These are phyloP conservation scores for Mormyrus iriodes DNA, from an alignment of 2,113 vertebrate genomes.

Conservation along the genomic window DNA sequence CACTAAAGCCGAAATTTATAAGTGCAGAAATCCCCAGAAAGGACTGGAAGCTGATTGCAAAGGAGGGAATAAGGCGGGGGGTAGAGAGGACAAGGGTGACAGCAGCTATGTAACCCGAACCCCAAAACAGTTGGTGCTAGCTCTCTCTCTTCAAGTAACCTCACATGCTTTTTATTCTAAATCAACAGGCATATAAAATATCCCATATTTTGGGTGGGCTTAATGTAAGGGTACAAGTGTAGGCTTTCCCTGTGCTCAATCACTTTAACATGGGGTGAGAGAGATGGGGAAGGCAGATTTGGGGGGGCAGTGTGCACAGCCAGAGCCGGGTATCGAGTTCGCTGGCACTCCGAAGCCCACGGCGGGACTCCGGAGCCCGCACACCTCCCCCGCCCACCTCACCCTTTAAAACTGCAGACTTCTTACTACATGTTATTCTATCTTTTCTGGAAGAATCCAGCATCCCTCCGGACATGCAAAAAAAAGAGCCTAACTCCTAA, in stretches of 20 bases:
- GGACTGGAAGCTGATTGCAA: background rate
- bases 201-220: constrained; percentile 34
- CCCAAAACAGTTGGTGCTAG: constrained; percentile 41
- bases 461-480: background rate
- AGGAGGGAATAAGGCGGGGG: background rate
- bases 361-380: background rate
- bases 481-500: background rate
- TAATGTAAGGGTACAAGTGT: constrained; percentile 22
- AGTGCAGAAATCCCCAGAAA: constrained; percentile 29
- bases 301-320: background rate
- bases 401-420: background rate
- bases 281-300: background rate
- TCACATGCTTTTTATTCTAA: constrained; percentile 36
- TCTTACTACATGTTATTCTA: background rate
- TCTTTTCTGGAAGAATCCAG: background rate
- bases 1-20: constrained; percentile 31
- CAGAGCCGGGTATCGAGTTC: constrained; percentile 18
- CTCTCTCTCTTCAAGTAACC: constrained; percentile 29
- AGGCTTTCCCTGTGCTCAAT: constrained; percentile 34
- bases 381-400: background rate
- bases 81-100: constrained; percentile 18
- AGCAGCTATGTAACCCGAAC: constrained; percentile 41
- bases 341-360: background rate
- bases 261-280: constrained; percentile 30
- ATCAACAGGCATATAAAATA: constrained; percentile 34